Conservation (phyloP, 2,797 vertebrate genomes). For the Tadarida brasiliensis region DNA sequence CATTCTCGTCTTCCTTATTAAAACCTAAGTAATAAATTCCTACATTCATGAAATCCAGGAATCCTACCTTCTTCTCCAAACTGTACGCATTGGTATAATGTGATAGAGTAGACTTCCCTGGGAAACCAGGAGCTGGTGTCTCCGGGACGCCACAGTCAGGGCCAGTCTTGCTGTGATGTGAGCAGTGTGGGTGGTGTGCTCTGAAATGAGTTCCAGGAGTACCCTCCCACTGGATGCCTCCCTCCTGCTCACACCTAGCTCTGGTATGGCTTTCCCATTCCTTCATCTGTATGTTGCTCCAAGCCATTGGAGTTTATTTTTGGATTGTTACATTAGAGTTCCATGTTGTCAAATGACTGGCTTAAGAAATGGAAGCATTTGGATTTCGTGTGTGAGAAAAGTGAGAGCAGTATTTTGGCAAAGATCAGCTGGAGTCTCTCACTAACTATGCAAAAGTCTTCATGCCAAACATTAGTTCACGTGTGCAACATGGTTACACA, state of each 20-base stretch:
- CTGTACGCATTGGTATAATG: neutral
- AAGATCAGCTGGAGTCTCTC: neutral
- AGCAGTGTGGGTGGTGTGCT: neutral
- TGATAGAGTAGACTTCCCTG: neutral
- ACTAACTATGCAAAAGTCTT: neutral
- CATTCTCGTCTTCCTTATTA: neutral
- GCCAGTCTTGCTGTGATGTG: neutral
- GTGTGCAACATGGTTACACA: neutral
- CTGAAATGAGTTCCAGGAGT: neutral
- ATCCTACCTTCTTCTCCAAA: neutral
- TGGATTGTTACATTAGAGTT: neutral
- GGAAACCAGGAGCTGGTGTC: neutral
- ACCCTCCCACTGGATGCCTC: neutral
- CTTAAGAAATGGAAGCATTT: neutral
- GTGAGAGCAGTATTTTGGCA: neutral
- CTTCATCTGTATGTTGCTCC: neutral
- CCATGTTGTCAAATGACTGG: neutral
- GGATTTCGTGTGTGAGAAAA: neutral
- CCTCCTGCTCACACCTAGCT: neutral
- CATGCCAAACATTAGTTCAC: neutral
- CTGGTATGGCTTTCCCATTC: neutral
- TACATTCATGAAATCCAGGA: neutral
- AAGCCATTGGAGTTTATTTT: neutral
- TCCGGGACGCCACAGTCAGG: neutral
- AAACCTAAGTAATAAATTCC: conserved; percentile 1